Evolutionary conservation across 2,113 vertebrate species (phyloP), one percentile per base, ranked within the genome.

Genomic region (Scytalopus superciliaris): DNA sequence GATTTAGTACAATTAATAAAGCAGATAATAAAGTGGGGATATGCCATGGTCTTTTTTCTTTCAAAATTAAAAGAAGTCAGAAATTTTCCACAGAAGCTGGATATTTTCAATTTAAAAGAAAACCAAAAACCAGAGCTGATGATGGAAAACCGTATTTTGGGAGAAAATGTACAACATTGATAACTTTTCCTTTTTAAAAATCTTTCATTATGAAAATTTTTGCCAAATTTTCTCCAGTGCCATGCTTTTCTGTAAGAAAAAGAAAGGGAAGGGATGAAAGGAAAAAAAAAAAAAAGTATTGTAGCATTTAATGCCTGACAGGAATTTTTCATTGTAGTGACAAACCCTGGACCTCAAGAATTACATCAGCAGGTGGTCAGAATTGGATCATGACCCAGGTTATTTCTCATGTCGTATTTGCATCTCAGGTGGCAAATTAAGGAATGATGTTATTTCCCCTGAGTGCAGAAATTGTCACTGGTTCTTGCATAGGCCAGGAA

Each of bases 1-100:
- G 68, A 14, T 83, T 92, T 77, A 55, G 33, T 69, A 23, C 47
- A 88, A 88, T 93, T 93, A 93, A 90, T 91, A 83, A 84, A 74
- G 64, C 39, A 94, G 87, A 77, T 31, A 85, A 83, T 67, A 52
- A 80, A 83, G 53, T 57, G 14, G 28, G 91, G 22, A 72, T 59
- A n/a, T 37, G 31, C 33, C 42, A 52, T 0, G 0, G 35, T 47
- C 53, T 83, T 80, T 82, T 78, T 73, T 53, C 63, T 66, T 60
- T 90, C 55, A 57, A 59, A 68, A 60, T n/a, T 56, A n/a, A 78
- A 74, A 60, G 10, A 86, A 89, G 19, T 15, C 12, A 70, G 39
- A 72, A 67, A 39, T 76, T 89, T 94, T 53, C 40, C 78, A 78
- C 17, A 30, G 30, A 59, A 44, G 9, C 62, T 19, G 2, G 12